Conservation (phyloP, 2,888 invertebrate species). For the Aphodius sticticus region DNA sequence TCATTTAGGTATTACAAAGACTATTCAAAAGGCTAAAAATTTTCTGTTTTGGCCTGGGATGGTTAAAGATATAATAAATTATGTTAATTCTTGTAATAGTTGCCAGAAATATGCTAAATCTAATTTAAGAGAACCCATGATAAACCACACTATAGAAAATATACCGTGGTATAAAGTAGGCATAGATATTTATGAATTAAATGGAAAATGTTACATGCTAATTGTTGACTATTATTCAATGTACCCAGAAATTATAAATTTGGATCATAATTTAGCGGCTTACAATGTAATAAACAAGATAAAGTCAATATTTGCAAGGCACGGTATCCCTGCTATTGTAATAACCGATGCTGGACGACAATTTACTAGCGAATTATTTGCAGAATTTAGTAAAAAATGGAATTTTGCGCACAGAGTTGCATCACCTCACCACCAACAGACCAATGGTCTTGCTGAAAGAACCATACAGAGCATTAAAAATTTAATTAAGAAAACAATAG, state of each 20-base stretch:
- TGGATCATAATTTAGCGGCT: too few species aligned
- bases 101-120: background rate
- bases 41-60: background rate
- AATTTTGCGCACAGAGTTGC: background rate
- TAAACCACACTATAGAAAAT: too few species aligned
- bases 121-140: background rate
- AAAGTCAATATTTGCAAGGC: slow-evolving; percentile 16
- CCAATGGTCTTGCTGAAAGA: slow-evolving; percentile 28
- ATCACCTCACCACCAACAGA: slow-evolving; percentile 30
- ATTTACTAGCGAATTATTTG: too few species aligned
- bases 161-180: too few species aligned
- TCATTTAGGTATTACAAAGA: background rate
- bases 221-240: too few species aligned
- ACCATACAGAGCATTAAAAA: slow-evolving; percentile 33
- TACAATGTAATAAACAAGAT: slow-evolving; percentile 10
- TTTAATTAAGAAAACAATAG: slow-evolving; percentile 29
- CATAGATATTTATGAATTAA: too few species aligned
- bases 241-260: too few species aligned
- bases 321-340: background rate
- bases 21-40: background rate
- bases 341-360: too few species aligned
- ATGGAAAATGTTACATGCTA: too few species aligned
- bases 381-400: background rate
- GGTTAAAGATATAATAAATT: background rate
- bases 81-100: background rate